phyloP scores from a whole-genome alignment of 2,797 vertebrate genomes.

The Oceanodroma leucorhoa region DNA sequence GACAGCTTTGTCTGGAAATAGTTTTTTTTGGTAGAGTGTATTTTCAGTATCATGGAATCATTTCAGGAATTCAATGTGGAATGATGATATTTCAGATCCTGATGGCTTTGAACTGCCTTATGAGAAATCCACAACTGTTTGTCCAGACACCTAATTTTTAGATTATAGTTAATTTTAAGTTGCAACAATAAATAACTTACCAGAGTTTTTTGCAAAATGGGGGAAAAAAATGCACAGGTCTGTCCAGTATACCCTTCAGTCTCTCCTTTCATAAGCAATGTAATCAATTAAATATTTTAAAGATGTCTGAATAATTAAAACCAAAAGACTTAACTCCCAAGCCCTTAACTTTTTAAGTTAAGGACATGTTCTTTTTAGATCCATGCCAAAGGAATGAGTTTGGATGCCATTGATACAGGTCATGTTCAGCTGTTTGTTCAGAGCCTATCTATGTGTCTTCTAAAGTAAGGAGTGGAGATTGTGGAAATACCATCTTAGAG shows the following conservation, averaged over 20 bases:
- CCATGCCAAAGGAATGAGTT: background rate
- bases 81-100: background rate
- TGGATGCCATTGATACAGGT: background rate
- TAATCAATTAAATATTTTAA: background rate
- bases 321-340: background rate
- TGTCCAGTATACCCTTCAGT: background rate
- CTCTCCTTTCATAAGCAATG: background rate
- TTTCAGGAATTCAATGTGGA: background rate
- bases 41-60: background rate
- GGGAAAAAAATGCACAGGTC: background rate
- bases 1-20: background rate
- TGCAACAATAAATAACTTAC: background rate
- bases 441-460: background rate
- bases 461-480: background rate
- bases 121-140: background rate
- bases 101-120: background rate
- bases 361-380: background rate
- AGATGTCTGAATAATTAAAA: conserved; percentile 8
- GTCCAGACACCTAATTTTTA: background rate
- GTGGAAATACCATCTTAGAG: background rate
- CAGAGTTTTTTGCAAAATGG: background rate
- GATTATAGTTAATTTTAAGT: background rate
- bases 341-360: background rate
- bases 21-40: background rate
- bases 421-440: background rate